A percentile compares a stretch with the other conserved stretches of the same genome.
phyloP scores from a whole-genome alignment of 92 coral and sea anemone species.

The Micromussa lordhowensis region DNA sequence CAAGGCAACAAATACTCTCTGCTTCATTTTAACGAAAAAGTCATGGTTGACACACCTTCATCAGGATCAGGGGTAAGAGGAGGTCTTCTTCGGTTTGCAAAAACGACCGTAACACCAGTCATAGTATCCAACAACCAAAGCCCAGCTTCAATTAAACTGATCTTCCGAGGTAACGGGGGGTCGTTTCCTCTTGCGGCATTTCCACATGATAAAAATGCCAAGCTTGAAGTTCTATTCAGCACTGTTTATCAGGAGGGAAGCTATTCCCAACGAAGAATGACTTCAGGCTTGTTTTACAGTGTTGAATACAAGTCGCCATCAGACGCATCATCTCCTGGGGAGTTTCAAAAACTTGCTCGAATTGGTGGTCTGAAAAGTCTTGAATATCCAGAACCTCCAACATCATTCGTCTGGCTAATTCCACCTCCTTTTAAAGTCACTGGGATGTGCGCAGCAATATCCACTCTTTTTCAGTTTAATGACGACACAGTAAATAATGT shows the following conservation, averaged over 20 bases:
- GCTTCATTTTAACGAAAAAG: background rate
- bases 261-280: conserved; percentile 29
- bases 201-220: background rate
- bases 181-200: conserved; percentile 20
- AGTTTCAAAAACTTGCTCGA: conserved; percentile 10
- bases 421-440: conserved; percentile 24
- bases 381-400: conserved; percentile 32
- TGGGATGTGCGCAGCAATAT: conserved; percentile 12
- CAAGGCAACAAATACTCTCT: conserved; percentile 26
- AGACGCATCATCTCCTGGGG: background rate
- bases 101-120: conserved; percentile 14
- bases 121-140: conserved; percentile 11
- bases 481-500: conserved; percentile 1
- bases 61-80: conserved; percentile 2
- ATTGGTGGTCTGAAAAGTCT: conserved; percentile 5
- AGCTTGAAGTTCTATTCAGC: conserved; percentile 1
- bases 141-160: conserved; percentile 1
- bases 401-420: conserved; percentile 13
- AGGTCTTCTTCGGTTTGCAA: conserved; percentile 35
- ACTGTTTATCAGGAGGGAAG: conserved; percentile 38
- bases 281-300: conserved; percentile 32
- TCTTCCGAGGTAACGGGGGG: conserved; percentile 37
- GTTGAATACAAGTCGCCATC: background rate
- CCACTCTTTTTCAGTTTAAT: conserved; percentile 12
- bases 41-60: background rate